Evolutionary conservation across 1,140 invertebrate genomes (phyloP), one percentile per base, ranked within the genome.

Genomic region (Eupristina koningsbergeri): DNA sequence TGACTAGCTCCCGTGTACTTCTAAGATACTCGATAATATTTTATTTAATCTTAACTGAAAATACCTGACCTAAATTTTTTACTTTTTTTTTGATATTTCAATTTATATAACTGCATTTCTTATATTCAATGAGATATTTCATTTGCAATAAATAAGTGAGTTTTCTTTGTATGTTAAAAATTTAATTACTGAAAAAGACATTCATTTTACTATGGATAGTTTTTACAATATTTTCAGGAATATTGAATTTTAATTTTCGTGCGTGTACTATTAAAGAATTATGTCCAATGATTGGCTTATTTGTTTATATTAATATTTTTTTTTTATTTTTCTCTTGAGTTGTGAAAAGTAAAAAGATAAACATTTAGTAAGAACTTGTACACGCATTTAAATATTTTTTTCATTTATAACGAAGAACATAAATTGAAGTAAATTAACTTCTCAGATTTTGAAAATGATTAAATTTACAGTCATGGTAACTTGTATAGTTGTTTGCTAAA

Each of bases 91-190:
- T 29, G 34, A 29, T 50, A 58, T 53, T 31, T 58, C 74, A 71
- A 83, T 83, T 83, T 79, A 83, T 83, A 83, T 78, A 83, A 73
- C 76, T 78, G 77, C 67, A 75, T 80, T 84, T 80, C 39, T 75
- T 53, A 22, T n/a, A 5, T 79, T 80, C 31, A 63, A 61, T 61
- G 67, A 79, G 45, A 79, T 78, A 83, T 83, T 78, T 67, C 81
- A 83, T 71, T 83, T 63, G 31, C 17, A 82, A 26, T 29, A 29
- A 47, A 26, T 39, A 31, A 63, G n/a, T 81, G 36, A 73, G 61
- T 80, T 41, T 22, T 41, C 29, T 36, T 26, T 7, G 63, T 34
- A 34, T 5, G 1, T 50, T 75, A 50, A 75, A 75, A 53, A n/a
- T 15, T n/a, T 45, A 50, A 34, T 67, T 67, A 67, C 17, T 19